A percentile compares a stretch with the other conserved stretches of the same genome.
These are phyloP conservation scores for Papilio polyxenes DNA, from an alignment of 1,140 invertebrate species.

Conservation along the genomic window DNA sequence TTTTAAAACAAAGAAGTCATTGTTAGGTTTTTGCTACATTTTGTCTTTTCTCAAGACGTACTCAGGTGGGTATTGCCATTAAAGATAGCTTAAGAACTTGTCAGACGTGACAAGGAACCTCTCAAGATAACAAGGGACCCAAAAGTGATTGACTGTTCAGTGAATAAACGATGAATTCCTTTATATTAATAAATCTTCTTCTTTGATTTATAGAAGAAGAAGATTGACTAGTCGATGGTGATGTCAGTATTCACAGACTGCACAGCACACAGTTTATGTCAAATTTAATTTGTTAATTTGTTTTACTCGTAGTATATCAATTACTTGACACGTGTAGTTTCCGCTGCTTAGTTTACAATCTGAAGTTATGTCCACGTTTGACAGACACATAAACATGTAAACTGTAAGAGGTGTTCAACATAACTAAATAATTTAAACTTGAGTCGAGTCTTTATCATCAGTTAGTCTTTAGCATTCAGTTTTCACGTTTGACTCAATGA, in stretches of 20 bases:
- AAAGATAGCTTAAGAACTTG: not conserved
- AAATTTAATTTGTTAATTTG: too few relatives aligned
- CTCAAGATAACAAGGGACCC: not conserved
- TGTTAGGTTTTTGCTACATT: not conserved
- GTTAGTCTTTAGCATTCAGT: not conserved
- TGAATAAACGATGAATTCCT: not conserved
- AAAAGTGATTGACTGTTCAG: not conserved
- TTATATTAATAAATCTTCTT: too few relatives aligned
- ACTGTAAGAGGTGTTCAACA: not conserved
- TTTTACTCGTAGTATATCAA: too few relatives aligned
- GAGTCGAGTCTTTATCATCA: not conserved
- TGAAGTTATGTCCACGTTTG: too few relatives aligned
- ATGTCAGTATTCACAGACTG: too few relatives aligned
- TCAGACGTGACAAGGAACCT: not conserved
- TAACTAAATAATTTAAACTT: not conserved
- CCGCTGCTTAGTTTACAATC: too few relatives aligned
- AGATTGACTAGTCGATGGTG: too few relatives aligned
- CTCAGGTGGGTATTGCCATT: not conserved
- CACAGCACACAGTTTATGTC: too few relatives aligned
- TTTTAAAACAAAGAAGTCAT: not conserved
- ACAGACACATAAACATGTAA: too few relatives aligned
- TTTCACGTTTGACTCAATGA: not conserved
- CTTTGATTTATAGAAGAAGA: too few relatives aligned
- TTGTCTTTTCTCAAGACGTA: not conserved
- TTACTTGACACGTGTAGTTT: too few relatives aligned